phyloP scores from a whole-genome alignment of 2,797 vertebrate species.

The Meda fulgida region DNA sequence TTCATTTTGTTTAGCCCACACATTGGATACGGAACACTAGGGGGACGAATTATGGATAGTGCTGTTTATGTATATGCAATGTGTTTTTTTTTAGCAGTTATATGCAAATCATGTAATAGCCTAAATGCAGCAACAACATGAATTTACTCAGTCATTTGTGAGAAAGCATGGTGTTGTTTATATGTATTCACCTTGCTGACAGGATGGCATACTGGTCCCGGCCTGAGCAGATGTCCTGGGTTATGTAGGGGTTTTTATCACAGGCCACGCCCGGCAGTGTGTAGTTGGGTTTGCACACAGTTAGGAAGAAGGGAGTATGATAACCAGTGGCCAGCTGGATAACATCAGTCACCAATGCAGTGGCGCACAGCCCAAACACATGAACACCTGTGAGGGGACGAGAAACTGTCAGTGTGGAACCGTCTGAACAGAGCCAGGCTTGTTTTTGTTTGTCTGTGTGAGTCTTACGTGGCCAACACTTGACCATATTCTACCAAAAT shows the following conservation, averaged over 20 bases:
- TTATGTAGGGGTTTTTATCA: constrained; percentile 91
- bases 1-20: background rate
- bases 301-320: constrained; percentile 95
- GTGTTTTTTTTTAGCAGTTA: background rate
- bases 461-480: background rate
- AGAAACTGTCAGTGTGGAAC: background rate
- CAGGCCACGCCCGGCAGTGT: constrained; percentile 91
- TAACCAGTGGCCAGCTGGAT: constrained; percentile 96
- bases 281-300: constrained; percentile 97
- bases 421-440: constrained; percentile 5
- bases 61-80: background rate
- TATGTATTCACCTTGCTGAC: constrained; percentile 83
- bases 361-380: constrained; percentile 95
- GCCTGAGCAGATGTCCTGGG: constrained; percentile 92
- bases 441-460: constrained; percentile 29
- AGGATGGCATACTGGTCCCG: constrained; percentile 91
- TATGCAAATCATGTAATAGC: background rate
- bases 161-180: constrained; percentile 23
- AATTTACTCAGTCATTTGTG: background rate
- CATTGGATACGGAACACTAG: background rate
- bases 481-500: constrained; percentile 51
- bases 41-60: background rate
- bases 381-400: constrained; percentile 84
- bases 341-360: constrained; percentile 92
- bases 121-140: background rate